These are phyloP conservation scores for Hymenochirus boettgeri DNA, from an alignment of 2,113 vertebrate species.

Conservation along the genomic window DNA sequence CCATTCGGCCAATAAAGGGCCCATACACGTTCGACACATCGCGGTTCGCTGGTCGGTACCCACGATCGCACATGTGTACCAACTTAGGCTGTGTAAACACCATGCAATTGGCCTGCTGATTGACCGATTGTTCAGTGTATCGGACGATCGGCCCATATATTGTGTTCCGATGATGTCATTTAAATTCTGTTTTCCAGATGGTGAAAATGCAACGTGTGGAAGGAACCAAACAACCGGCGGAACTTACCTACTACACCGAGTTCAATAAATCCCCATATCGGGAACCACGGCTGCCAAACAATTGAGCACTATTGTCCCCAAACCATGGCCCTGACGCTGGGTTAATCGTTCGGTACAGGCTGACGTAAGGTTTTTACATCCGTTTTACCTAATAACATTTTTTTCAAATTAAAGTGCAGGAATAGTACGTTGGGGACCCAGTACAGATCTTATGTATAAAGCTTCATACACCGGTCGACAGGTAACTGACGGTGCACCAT, in stretches of 20 bases:
- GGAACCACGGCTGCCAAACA: conserved; percentile 90
- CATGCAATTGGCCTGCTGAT: not conserved
- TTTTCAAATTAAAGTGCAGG: no score
- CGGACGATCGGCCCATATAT: no score
- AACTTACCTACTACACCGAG: conserved; percentile 91
- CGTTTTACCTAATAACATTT: no score
- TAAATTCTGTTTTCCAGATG: conserved; percentile 67
- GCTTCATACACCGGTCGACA: no score
- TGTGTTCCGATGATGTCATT: no score
- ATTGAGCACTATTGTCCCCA: conserved; percentile 92
- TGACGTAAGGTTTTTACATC: conserved; percentile 84
- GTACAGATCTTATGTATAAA: no score
- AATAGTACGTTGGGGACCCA: no score
- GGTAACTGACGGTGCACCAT: no score
- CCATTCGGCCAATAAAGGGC: no score
- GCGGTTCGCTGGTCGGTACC: no score
- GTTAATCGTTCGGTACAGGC: conserved; percentile 96
- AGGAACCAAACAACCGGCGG: conserved; percentile 89
- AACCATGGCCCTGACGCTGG: conserved; percentile 90
- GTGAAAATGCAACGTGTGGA: conserved; percentile 85
- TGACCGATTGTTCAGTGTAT: not conserved
- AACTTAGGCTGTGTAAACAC: not conserved
- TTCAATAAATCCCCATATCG: conserved; percentile 77
- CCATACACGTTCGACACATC: no score
- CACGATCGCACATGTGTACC: no score